phyloP scores from a whole-genome alignment of 1,140 invertebrate species.

The Psilanteris sp. region DNA sequence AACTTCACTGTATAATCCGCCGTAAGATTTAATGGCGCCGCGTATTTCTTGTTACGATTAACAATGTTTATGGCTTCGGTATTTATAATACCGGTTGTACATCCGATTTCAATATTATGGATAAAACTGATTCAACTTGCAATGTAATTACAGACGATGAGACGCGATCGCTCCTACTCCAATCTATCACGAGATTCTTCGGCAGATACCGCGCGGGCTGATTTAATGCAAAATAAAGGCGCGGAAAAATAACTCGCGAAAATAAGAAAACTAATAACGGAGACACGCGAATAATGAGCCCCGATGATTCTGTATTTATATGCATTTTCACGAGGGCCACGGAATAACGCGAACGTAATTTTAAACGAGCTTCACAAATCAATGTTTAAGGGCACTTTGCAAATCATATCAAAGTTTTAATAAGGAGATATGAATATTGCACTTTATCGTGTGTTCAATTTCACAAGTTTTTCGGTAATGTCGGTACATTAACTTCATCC shows the following conservation, averaged over 20 bases:
- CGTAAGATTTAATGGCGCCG: slow-evolving; percentile 40
- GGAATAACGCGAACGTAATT: no score
- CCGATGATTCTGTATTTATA: no score
- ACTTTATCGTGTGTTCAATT: slow-evolving; percentile 10
- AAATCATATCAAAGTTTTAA: no score
- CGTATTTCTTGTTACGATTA: slow-evolving; percentile 58
- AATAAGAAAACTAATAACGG: no score
- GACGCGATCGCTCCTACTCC: slow-evolving; percentile 5
- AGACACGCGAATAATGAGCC: no score
- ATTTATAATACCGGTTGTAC: slow-evolving; percentile 42
- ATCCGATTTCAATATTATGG: slow-evolving; percentile 48
- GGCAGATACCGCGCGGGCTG: no score
- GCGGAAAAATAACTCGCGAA: no score
- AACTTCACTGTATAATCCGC: slow-evolving; percentile 39
- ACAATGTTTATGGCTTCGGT: slow-evolving; percentile 47
- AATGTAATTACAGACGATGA: slow-evolving; percentile 18
- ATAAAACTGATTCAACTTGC: slow-evolving; percentile 31
- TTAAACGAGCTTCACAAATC: no score
- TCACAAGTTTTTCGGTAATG: slow-evolving; percentile 5
- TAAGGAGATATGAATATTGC: slow-evolving; percentile 13
- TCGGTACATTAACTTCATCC: slow-evolving; percentile 15
- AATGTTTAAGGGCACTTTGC: no score
- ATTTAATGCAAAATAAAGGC: no score
- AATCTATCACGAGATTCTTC: slow-evolving; percentile 31
- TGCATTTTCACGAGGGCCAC: neutral